phyloP scores from a whole-genome alignment of 2,888 invertebrate species.

The Peribatodes rhomboidaria region DNA sequence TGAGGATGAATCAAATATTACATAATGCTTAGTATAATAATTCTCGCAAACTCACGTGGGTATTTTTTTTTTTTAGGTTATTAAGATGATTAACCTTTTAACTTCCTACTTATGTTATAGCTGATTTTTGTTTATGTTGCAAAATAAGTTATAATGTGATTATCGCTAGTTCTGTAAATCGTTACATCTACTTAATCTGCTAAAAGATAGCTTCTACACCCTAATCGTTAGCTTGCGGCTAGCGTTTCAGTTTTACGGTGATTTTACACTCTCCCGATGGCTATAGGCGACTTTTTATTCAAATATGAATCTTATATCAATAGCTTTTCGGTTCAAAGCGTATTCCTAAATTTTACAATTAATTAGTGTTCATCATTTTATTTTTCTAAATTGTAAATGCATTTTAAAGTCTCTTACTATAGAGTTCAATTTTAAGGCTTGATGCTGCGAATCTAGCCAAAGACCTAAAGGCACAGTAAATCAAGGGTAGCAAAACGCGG shows the following conservation, averaged over 20 bases:
- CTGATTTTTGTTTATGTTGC: too few species aligned
- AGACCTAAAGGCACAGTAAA: constrained; percentile 45
- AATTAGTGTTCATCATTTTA: constrained; percentile 6
- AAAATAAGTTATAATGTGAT: too few species aligned
- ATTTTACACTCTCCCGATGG: constrained; percentile 63
- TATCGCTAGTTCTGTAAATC: constrained; percentile 1
- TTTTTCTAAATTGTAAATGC: background rate
- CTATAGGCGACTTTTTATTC: constrained; percentile 43
- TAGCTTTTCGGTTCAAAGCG: background rate
- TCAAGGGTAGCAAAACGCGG: constrained; percentile 52
- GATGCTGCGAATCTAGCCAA: constrained; percentile 43
- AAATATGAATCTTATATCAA: constrained; percentile 32
- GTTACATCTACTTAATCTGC: constrained; percentile 4
- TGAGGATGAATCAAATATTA: too few species aligned
- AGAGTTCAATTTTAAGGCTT: background rate
- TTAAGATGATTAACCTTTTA: too few species aligned
- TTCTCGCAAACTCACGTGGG: too few species aligned
- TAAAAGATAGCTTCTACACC: constrained; percentile 40
- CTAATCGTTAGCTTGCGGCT: constrained; percentile 72
- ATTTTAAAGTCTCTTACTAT: background rate
- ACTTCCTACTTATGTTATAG: too few species aligned
- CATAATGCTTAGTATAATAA: too few species aligned
- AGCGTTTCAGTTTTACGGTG: constrained; percentile 63
- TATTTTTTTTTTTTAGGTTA: too few species aligned
- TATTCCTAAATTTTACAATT: background rate